These are phyloP conservation scores for Rhizoglyphus robini DNA, from an alignment of 1,140 invertebrate species.

Conservation along the genomic window DNA sequence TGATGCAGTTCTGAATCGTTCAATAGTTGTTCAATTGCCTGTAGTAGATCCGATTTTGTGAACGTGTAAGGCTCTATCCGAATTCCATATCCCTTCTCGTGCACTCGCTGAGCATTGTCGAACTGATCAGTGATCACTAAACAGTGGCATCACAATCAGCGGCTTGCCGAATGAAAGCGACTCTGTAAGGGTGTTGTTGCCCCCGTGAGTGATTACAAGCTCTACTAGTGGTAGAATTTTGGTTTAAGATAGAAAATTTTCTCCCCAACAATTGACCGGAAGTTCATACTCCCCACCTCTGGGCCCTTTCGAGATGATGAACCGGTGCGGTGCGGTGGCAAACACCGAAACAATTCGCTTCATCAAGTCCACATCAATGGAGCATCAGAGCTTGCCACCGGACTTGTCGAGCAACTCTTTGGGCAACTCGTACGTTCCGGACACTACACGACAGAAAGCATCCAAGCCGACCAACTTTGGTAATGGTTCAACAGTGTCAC, in stretches of 20 bases:
- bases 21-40: not conserved
- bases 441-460: not conserved
- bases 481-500: not conserved
- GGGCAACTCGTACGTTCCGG: not conserved
- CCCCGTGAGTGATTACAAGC: too few relatives aligned
- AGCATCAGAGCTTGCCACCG: conserved; percentile 4
- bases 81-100: too few relatives aligned
- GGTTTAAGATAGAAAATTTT: too few relatives aligned
- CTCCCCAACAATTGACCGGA: conserved; percentile 24
- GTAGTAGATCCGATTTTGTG: not conserved
- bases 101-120: too few relatives aligned
- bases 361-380: too few relatives aligned
- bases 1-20: too few relatives aligned
- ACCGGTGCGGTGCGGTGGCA: not conserved
- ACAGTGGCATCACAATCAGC: too few relatives aligned
- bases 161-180: too few relatives aligned
- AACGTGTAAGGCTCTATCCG: too few relatives aligned
- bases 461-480: not conserved
- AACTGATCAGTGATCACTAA: too few relatives aligned
- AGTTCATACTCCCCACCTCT: conserved; percentile 19
- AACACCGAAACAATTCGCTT: conserved; percentile 9
- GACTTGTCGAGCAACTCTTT: not conserved
- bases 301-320: conserved; percentile 21
- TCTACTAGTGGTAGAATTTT: too few relatives aligned
- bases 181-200: too few relatives aligned